Percentiles rank a stretch among this genome's conserved stretches.
phyloP scores from a whole-genome alignment of 2,888 invertebrate species.

The Tiliacea aurago region DNA sequence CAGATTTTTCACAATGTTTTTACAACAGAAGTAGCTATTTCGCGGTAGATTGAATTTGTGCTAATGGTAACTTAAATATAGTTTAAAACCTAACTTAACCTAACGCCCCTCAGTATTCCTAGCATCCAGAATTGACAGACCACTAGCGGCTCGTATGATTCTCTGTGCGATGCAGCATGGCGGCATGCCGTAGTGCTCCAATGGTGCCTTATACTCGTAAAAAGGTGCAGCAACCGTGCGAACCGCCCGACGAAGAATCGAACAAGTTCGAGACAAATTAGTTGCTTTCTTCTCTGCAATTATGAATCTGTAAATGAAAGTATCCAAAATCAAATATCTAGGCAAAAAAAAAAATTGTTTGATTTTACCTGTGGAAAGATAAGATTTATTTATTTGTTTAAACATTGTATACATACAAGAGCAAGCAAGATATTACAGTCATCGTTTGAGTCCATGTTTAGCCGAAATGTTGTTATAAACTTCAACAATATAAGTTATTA shows the following conservation, averaged over 20 bases:
- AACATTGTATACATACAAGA: too few relatives aligned
- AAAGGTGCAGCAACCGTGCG: conserved; percentile 67
- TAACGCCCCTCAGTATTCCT: conserved; percentile 51
- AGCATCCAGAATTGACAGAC: conserved; percentile 62
- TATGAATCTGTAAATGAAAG: conserved; percentile 70
- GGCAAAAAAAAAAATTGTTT: neutral
- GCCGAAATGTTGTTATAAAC: neutral
- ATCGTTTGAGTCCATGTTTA: too few relatives aligned
- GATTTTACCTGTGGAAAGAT: too few relatives aligned
- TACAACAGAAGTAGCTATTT: neutral
- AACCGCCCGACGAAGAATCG: conserved; percentile 74
- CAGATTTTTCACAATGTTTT: neutral
- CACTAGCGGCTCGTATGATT: conserved; percentile 70
- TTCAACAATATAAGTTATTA: neutral
- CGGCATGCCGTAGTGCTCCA: conserved; percentile 73
- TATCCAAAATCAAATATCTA: neutral
- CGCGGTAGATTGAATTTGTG: neutral
- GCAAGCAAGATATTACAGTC: too few relatives aligned
- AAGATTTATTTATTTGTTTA: too few relatives aligned
- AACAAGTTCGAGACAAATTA: conserved; percentile 67
- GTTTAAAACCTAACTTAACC: neutral
- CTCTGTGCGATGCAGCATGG: conserved; percentile 76
- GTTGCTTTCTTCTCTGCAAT: conserved; percentile 71
- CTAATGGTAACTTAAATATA: conserved; percentile 1
- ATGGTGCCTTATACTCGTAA: conserved; percentile 77